Percentiles rank a stretch among this genome's conserved stretches.
These are phyloP conservation scores for Oikopleura vanhoeffeni DNA, from an alignment of 23 tunicate species.

Conservation along the genomic window DNA sequence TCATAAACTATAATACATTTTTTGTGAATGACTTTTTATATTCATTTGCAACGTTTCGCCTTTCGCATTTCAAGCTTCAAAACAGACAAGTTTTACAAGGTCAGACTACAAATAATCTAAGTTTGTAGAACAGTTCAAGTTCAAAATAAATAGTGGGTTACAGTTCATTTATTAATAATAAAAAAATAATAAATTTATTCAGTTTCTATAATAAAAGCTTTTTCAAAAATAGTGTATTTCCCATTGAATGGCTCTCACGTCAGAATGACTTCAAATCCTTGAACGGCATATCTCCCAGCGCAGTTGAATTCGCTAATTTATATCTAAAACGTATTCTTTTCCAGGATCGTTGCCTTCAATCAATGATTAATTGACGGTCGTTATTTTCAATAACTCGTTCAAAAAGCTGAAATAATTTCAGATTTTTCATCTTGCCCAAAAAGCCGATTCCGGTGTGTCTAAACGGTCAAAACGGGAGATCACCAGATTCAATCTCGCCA, in stretches of 20 bases:
- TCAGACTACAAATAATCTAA: too few species aligned
- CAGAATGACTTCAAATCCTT: background rate
- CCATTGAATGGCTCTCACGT: background rate
- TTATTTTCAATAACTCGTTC: background rate
- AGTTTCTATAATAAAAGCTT: background rate
- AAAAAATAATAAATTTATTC: too few species aligned
- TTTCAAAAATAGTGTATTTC: background rate
- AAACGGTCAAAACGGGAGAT: background rate
- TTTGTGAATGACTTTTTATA: too few species aligned
- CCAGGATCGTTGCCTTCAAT: background rate
- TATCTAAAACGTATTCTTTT: background rate
- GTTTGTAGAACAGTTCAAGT: too few species aligned
- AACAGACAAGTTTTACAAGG: too few species aligned
- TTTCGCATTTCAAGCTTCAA: too few species aligned
- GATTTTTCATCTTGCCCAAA: background rate
- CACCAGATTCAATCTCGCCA: background rate
- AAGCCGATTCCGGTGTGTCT: background rate
- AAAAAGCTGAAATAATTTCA: background rate
- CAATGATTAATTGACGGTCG: background rate
- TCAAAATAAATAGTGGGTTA: too few species aligned
- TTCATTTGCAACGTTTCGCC: too few species aligned
- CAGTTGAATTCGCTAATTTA: background rate
- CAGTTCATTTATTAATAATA: too few species aligned
- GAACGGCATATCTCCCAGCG: background rate
- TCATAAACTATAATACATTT: too few species aligned